Evolutionary conservation across 2,113 vertebrate genomes (phyloP).

Genomic region (Ellobius talpinus): DNA sequence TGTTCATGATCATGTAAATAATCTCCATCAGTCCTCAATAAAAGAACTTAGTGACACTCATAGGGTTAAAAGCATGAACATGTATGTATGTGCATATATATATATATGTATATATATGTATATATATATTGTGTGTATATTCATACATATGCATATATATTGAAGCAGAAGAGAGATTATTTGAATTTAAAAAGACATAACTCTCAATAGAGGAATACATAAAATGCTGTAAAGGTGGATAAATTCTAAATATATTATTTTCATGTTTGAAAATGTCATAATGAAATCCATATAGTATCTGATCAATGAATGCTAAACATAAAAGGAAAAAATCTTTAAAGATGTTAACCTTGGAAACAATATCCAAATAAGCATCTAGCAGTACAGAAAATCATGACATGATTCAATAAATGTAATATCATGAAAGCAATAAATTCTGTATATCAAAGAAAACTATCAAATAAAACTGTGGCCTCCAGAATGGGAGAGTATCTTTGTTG

Average conservation of each 20-base stretch:
- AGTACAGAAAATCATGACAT: neutral
- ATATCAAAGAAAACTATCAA: neutral
- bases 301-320: neutral
- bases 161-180: neutral
- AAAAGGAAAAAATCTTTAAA: neutral
- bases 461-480: neutral
- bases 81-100: no score
- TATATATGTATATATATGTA: no score
- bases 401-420: neutral
- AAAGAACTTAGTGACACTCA: neutral
- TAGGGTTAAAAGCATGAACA: no score
- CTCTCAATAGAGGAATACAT: neutral
- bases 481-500: neutral
- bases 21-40: neutral
- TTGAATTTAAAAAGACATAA: neutral
- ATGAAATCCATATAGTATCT: neutral
- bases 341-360: neutral
- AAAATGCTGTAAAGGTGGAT: neutral
- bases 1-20: neutral
- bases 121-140: no score
- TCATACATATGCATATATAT: no score
- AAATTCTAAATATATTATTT: neutral
- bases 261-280: neutral
- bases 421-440: neutral
- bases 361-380: neutral